These are phyloP conservation scores for Turdus rufiventris DNA, from an alignment of 2,113 vertebrate species.

Conservation along the genomic window DNA sequence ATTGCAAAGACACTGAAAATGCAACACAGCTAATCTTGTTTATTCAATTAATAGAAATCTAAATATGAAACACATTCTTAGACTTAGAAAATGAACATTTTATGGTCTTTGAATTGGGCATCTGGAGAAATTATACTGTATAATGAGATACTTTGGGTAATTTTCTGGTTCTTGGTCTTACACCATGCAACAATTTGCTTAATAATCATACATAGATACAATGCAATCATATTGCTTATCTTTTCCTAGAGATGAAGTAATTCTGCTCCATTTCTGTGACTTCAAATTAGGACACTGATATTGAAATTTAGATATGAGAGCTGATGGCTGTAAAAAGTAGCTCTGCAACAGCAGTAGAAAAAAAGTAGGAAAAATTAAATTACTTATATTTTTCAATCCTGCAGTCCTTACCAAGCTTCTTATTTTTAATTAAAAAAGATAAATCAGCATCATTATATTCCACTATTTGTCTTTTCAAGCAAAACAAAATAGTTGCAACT, in stretches of 20 bases:
- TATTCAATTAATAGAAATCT: background rate
- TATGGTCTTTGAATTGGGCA: background rate
- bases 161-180: constrained; percentile 33
- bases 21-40: background rate
- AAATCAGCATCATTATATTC: background rate
- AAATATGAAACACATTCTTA: background rate
- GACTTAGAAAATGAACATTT: background rate
- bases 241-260: background rate
- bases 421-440: constrained; percentile 47
- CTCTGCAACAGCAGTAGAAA: background rate
- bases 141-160: constrained; percentile 4
- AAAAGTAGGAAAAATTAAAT: background rate
- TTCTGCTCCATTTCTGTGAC: background rate
- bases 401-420: background rate
- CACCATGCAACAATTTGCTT: background rate
- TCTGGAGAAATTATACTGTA: background rate
- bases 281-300: background rate
- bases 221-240: background rate
- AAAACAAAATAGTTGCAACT: background rate
- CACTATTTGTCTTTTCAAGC: background rate
- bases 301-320: background rate
- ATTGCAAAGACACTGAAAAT: background rate
- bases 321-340: background rate
- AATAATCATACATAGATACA: background rate
- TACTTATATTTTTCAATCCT: constrained; percentile 12